Conservation (phyloP, 2,888 invertebrate species). For the Incurvaria masculella region DNA sequence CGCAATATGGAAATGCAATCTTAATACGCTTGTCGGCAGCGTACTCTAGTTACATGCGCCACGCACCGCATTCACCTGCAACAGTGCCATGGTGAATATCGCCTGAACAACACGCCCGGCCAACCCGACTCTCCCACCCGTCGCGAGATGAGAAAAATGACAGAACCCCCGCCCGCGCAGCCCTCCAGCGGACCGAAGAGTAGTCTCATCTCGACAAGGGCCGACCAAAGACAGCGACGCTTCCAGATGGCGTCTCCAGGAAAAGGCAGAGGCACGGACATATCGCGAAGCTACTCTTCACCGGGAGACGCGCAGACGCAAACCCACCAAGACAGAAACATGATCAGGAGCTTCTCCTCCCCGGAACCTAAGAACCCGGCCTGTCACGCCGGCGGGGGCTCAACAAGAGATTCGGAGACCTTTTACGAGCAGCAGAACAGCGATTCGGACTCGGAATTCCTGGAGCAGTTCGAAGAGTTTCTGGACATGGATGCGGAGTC, state of each 20-base stretch:
- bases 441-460: conserved; percentile 43
- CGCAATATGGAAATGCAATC: conserved; percentile 32
- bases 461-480: conserved; percentile 44
- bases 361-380: conserved; percentile 32
- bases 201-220: conserved; percentile 40
- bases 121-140: not conserved
- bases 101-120: not conserved
- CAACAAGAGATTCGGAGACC: conserved; percentile 33
- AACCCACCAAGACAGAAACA: conserved; percentile 20
- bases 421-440: conserved; percentile 36
- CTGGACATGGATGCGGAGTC: conserved; percentile 46
- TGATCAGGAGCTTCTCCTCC: conserved; percentile 41
- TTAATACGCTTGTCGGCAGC: conserved; percentile 39
- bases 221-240: conserved; percentile 37
- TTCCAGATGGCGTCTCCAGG: conserved; percentile 24
- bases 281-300: conserved; percentile 45
- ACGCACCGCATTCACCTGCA: conserved; percentile 22
- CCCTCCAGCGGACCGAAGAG: conserved; percentile 28
- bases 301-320: conserved; percentile 28
- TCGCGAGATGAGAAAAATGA: conserved; percentile 33
- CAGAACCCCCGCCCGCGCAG: conserved; percentile 26
- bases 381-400: conserved; percentile 24
- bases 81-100: conserved; percentile 25
- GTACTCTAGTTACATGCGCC: conserved; percentile 31
- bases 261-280: conserved; percentile 20